phyloP scores from a whole-genome alignment of 1,140 invertebrate species.

The Scylla paramamosain region DNA sequence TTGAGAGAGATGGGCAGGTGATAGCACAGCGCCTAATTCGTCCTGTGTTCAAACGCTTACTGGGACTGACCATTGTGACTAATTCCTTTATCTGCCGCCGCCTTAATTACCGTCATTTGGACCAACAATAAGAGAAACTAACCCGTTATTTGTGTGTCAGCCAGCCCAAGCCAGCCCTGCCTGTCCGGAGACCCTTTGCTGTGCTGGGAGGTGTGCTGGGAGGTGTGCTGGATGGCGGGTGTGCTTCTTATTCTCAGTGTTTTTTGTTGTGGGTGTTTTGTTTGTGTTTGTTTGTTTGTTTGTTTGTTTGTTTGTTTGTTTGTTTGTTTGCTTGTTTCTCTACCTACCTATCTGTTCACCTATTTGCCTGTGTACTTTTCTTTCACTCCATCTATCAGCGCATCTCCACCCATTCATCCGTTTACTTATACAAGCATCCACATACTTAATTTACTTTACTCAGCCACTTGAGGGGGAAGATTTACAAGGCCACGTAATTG shows the following conservation, averaged over 20 bases:
- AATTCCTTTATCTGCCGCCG: constrained; percentile 54
- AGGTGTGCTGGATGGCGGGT: no score
- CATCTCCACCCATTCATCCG: not conserved
- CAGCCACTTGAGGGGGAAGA: no score
- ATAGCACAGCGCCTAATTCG: constrained; percentile 59
- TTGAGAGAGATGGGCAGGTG: constrained; percentile 26
- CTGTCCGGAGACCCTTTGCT: not conserved
- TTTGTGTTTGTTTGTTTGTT: not conserved
- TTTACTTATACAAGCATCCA: not conserved
- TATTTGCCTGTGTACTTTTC: constrained; percentile 1
- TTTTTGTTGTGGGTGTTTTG: not conserved
- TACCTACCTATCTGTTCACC: not conserved
- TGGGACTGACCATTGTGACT: constrained; percentile 59
- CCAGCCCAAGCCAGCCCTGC: not conserved
- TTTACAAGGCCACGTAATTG: not conserved
- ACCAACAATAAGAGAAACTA: constrained; percentile 71
- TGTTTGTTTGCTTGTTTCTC: not conserved
- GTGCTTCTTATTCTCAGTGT: no score
- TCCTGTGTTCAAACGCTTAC: constrained; percentile 69
- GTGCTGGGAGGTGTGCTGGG: no score
- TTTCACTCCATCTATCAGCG: not conserved
- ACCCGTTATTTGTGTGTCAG: constrained; percentile 44
- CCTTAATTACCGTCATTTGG: constrained; percentile 65
- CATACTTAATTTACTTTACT: no score
- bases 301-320: not conserved